phyloP scores from a whole-genome alignment of 2,797 vertebrate species.

The Antrozous pallidus region DNA sequence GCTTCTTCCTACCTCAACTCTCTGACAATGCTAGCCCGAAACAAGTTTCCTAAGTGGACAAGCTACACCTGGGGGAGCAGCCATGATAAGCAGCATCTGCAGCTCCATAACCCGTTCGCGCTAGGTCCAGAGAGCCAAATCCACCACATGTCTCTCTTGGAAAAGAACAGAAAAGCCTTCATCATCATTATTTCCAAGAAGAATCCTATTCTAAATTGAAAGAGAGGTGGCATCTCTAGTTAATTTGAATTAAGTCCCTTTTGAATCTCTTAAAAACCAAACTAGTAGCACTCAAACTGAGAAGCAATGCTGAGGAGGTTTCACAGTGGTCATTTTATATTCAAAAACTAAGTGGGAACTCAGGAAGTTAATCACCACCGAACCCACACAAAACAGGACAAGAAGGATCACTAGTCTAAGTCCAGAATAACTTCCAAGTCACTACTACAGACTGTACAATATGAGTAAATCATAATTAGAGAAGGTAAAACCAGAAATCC shows the following conservation, averaged over 20 bases:
- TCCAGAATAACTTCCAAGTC: background rate
- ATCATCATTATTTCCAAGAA: background rate
- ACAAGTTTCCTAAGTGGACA: background rate
- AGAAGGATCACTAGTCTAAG: background rate
- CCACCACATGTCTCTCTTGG: background rate
- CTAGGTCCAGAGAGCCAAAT: background rate
- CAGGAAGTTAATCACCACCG: background rate
- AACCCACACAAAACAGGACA: background rate
- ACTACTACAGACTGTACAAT: background rate
- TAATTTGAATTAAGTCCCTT: background rate
- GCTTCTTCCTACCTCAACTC: background rate
- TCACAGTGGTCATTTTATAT: background rate
- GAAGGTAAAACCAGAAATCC: constrained; percentile 18
- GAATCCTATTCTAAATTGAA: background rate
- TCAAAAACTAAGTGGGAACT: background rate
- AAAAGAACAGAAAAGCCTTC: background rate
- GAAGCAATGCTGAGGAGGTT: background rate
- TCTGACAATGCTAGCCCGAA: background rate
- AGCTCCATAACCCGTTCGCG: background rate
- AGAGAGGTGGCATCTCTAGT: background rate
- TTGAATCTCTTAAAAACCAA: constrained; percentile 2
- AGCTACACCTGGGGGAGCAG: background rate
- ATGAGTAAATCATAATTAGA: background rate
- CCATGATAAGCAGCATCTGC: background rate
- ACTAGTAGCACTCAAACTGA: background rate